Evolutionary conservation across 2,888 invertebrate genomes (phyloP), one percentile per base, ranked within the genome.

Genomic region (Anarsia innoxiella): DNA sequence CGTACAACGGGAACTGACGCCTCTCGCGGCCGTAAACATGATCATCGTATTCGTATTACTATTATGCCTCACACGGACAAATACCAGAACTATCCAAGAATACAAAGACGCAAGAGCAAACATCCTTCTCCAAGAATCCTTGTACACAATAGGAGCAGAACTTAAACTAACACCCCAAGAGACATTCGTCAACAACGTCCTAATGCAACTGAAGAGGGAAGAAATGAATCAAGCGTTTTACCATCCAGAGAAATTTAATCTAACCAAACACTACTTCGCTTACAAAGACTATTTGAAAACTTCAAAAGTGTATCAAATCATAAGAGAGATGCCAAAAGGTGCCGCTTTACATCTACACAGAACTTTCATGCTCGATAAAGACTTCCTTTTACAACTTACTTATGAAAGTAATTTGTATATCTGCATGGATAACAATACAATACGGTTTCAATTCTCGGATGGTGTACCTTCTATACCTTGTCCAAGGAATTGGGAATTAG

Each of bases 241-340:
- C 0, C 66, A 86, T 38, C 86, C 87, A 0, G 63, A 70, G 36
- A 56, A 72, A 3, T 92, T 91, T 54, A 82, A 88, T 29, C 90
- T 92, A 1, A 86, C 90, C 0, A 80, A 83, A 33, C 91, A 91
- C 56, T 90, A 93, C 48, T 88, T 93, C 51, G 64, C 79, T 0
- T 88, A 89, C 1, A 86, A 87, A 46, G 56, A 83, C 1, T 66
- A 84, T 6, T 90, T 93, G 9, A 76, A 87, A 10, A 61, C 75
- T 0, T 92, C 93, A 0, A 72, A 87, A 37, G 88, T 94, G 2
- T 93, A 90, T 56, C 66, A 88, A 45, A 77, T 92, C 2, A 88
- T 94, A 4, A 76, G 75, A 37, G 66, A 58, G 33, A 88, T 94
- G 87, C 94, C 94, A 0, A 94, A 94, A 74, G 94, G 92, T 0